phyloP scores from a whole-genome alignment of 2,888 invertebrate species.

The Junonia oenone region DNA sequence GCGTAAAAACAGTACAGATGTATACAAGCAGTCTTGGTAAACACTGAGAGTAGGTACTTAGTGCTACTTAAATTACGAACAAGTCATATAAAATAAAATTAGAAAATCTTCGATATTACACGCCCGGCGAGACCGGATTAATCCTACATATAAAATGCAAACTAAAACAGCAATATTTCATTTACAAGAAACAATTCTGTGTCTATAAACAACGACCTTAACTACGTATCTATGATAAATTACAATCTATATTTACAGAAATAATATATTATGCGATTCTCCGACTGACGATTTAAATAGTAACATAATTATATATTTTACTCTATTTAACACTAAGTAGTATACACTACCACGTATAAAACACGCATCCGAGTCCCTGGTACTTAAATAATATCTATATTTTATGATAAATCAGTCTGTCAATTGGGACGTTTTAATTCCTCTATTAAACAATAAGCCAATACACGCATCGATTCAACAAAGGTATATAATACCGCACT shows the following conservation, averaged over 20 bases:
- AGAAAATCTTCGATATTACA: constrained; percentile 62
- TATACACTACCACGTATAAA: constrained; percentile 77
- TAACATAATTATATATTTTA: constrained; percentile 73
- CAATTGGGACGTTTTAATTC: constrained; percentile 78
- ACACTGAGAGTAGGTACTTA: constrained; percentile 77
- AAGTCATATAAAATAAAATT: constrained; percentile 72
- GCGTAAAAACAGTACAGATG: constrained; percentile 71
- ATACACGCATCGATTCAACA: constrained; percentile 59
- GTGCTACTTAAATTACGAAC: constrained; percentile 68
- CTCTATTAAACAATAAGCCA: constrained; percentile 73
- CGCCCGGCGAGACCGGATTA: constrained; percentile 58
- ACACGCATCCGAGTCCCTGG: constrained; percentile 77
- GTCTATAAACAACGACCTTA: constrained; percentile 68
- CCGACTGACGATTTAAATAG: constrained; percentile 72
- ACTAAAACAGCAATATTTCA: constrained; percentile 76
- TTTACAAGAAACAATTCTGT: constrained; percentile 72
- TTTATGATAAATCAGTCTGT: constrained; percentile 78
- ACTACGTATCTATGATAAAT: constrained; percentile 44
- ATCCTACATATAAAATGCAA: constrained; percentile 77
- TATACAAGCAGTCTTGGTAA: constrained; percentile 79
- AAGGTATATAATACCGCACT: constrained; percentile 44
- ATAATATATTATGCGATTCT: constrained; percentile 76
- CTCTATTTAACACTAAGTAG: constrained; percentile 70
- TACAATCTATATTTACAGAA: constrained; percentile 74
- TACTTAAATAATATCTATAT: constrained; percentile 63